phyloP scores from a whole-genome alignment of 92 coral and sea anemone genomes.

The Porites lobata region DNA sequence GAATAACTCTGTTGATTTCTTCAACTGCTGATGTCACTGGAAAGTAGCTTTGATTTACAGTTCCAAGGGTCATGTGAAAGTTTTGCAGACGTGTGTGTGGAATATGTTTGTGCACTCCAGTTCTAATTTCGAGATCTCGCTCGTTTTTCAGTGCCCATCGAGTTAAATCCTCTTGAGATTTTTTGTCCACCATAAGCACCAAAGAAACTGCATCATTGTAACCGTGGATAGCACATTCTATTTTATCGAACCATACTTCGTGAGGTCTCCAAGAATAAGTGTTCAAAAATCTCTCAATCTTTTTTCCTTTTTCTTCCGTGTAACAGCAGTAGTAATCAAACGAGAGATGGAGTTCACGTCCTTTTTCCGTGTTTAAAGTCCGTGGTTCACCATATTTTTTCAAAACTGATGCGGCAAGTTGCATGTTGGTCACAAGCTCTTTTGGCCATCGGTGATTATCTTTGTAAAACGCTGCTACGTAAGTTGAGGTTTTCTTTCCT shows the following conservation, averaged over 20 bases:
- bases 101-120: slow-evolving; percentile 60
- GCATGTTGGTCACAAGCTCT: not conserved
- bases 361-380: slow-evolving; percentile 52
- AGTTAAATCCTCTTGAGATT: slow-evolving; percentile 46
- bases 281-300: slow-evolving; percentile 51
- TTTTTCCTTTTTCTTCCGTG: slow-evolving; percentile 37
- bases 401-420: slow-evolving; percentile 14
- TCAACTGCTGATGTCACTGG: slow-evolving; percentile 61
- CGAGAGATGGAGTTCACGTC: slow-evolving; percentile 44
- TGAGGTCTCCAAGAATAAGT: slow-evolving; percentile 52
- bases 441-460: not conserved
- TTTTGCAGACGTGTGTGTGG: slow-evolving; percentile 61
- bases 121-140: slow-evolving; percentile 49
- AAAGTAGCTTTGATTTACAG: slow-evolving; percentile 63
- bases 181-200: slow-evolving; percentile 58
- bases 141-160: slow-evolving; percentile 59
- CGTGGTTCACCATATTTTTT: slow-evolving; percentile 28
- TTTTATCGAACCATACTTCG: slow-evolving; percentile 59
- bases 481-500: not conserved
- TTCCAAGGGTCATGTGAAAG: slow-evolving; percentile 75
- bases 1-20: slow-evolving; percentile 59
- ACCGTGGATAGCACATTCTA: slow-evolving; percentile 62
- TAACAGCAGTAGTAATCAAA: slow-evolving; percentile 70
- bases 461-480: not conserved
- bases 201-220: slow-evolving; percentile 65